Percentiles rank a stretch among this genome's conserved stretches.
Evolutionary conservation across 2,113 vertebrate species (phyloP).

Genomic region (Cyphomyrus discorhynchus): DNA sequence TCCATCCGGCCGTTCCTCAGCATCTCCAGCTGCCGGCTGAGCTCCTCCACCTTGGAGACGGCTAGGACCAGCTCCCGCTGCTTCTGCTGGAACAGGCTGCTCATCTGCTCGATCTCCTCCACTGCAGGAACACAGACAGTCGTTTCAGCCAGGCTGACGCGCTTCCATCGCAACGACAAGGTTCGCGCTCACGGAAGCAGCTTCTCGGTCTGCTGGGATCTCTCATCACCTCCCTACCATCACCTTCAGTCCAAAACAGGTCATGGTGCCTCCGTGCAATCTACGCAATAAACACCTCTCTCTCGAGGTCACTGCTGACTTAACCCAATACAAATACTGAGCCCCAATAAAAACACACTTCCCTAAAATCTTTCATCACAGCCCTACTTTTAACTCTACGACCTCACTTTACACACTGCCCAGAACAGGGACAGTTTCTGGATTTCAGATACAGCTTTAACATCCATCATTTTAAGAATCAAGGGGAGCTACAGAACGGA

Average conservation of each 20-base stretch:
- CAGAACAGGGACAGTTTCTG: background rate
- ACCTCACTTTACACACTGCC: background rate
- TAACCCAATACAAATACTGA: background rate
- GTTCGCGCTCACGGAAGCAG: background rate
- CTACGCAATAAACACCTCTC: background rate
- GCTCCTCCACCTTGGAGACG: conserved; percentile 86
- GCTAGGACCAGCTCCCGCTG: conserved; percentile 88
- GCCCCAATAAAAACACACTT: background rate
- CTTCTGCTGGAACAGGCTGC: conserved; percentile 92
- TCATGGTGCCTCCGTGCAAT: background rate
- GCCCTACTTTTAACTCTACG: background rate
- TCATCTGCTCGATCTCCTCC: conserved; percentile 99
- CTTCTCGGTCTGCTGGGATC: background rate
- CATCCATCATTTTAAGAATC: background rate
- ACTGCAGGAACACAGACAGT: conserved; percentile 52
- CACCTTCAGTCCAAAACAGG: background rate
- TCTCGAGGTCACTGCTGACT: background rate
- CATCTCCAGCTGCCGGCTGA: conserved; percentile 87
- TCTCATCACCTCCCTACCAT: background rate
- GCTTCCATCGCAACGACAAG: no score
- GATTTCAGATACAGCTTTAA: background rate
- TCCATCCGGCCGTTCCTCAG: conserved; percentile 87
- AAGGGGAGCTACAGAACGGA: background rate
- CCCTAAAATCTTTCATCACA: background rate
- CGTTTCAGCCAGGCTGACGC: background rate